Conservation (phyloP, 2,888 invertebrate species). For the Drosophila kuntzei region DNA sequence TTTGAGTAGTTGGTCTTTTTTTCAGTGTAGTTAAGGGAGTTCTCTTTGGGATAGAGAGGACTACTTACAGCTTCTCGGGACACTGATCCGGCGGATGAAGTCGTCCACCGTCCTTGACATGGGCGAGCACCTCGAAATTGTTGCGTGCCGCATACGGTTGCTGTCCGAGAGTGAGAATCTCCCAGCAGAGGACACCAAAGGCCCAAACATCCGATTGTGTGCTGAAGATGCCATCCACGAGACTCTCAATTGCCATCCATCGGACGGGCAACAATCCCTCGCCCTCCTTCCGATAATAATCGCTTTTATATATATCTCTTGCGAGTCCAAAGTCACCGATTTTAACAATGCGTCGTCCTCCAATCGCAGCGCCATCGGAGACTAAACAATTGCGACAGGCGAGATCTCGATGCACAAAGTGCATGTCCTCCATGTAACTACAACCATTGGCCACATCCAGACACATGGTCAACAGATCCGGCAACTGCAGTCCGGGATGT, state of each 20-base stretch:
- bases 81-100: slow-evolving; percentile 94
- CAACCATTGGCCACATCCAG: slow-evolving; percentile 98
- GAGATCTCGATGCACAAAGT: slow-evolving; percentile 98
- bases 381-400: slow-evolving; percentile 98
- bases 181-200: slow-evolving; percentile 97
- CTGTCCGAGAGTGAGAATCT: slow-evolving; percentile 97
- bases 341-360: slow-evolving; percentile 87
- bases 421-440: slow-evolving; percentile 97
- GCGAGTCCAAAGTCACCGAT: slow-evolving; percentile 98
- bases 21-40: too few relatives aligned
- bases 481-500: slow-evolving; percentile 89
- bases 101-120: slow-evolving; percentile 94
- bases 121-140: slow-evolving; percentile 96
- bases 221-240: slow-evolving; percentile 98
- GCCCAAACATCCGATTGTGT: slow-evolving; percentile 99
- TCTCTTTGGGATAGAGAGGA: too few relatives aligned
- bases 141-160: slow-evolving; percentile 98
- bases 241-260: slow-evolving; percentile 99
- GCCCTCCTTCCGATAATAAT: slow-evolving; percentile 98
- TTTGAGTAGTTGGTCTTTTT: too few relatives aligned
- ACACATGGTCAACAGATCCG: slow-evolving; percentile 96
- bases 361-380: slow-evolving; percentile 86
- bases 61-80: slow-evolving; percentile 91
- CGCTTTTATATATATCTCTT: slow-evolving; percentile 97
- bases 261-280: slow-evolving; percentile 96